phyloP scores from a whole-genome alignment of 2,113 vertebrate genomes.

The Cepphus grylle region DNA sequence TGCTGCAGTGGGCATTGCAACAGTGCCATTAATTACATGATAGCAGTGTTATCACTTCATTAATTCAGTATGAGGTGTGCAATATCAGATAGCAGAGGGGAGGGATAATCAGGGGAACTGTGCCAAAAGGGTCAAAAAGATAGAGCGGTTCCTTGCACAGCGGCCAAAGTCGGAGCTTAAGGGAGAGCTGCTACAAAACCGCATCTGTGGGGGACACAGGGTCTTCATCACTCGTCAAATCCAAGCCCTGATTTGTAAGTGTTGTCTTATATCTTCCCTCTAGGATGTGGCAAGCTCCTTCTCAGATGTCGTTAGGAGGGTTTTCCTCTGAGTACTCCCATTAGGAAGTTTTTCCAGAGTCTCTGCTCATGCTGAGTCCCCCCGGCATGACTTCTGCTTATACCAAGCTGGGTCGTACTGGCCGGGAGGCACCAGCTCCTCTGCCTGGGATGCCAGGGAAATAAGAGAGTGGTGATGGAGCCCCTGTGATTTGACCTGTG shows the following conservation, averaged over 20 bases:
- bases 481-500: background rate
- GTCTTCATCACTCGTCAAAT: accelerated
- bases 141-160: background rate
- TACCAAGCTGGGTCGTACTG: background rate
- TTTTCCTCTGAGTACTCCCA: background rate
- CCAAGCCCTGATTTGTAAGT: background rate
- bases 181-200: background rate
- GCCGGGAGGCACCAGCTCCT: background rate
- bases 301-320: background rate
- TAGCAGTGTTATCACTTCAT: background rate
- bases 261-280: background rate
- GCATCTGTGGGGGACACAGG: background rate
- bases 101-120: background rate
- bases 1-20: background rate
- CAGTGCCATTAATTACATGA: background rate
- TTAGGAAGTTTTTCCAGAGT: background rate
- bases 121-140: background rate
- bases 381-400: background rate
- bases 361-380: background rate
- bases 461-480: background rate
- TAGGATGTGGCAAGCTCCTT: background rate
- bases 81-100: constrained; percentile 43
- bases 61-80: background rate
- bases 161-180: background rate
- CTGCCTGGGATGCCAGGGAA: background rate